Base-by-base conservation (phyloP, 1,140 invertebrate species). In the Tetragonula clypearis region DNA sequence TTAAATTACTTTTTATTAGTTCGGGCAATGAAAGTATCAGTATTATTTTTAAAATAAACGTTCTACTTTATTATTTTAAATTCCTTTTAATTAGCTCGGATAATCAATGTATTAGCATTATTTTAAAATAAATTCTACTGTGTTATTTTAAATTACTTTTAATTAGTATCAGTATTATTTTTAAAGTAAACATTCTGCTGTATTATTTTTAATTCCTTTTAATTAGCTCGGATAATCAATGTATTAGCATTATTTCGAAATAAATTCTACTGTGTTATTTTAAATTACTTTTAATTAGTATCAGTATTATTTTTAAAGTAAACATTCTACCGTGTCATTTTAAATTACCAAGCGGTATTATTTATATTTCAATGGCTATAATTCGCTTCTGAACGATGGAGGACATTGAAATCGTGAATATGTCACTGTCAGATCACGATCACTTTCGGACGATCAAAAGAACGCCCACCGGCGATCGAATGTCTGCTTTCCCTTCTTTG, bases 401-500 rank as follows among this genome's bases (percentile, higher is more conserved):
- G n/a, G 19, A 30, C 53, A 58, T 35, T 35, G 30, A 76, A 60
- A 76, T n/a, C 35, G 8, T 12, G 35, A 69, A 66, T 30, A 49
- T n/a, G 60, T 41, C 55, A 5, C 41, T 23, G 26, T 72, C 69
- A 56, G 49, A 26, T 71, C 55, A 19, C 41, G 56, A 71, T 62
- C 69, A 72, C 79, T 74, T 74, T 65, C 71, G 49, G 19, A 58
- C 23, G 30, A 73, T 49, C 79, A 8, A 73, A 81, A 73, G n/a
- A 72, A 81, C 79, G 79, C 68, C 79, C 68, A 82, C 71, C 30
- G 73, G 26, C 41, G 21, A 71, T 65, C 71, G 35, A 73, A 19
- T 49, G n/a, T 41, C 55, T 15, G 53, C 79, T 82, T 82, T 82
- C 79, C 69, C 79, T 82, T 73, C 55, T 41, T 68, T 49, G 49